Evolutionary conservation across 1,140 invertebrate genomes (phyloP), one percentile per base, ranked within the genome.

Genomic region (Micrasema minimum): DNA sequence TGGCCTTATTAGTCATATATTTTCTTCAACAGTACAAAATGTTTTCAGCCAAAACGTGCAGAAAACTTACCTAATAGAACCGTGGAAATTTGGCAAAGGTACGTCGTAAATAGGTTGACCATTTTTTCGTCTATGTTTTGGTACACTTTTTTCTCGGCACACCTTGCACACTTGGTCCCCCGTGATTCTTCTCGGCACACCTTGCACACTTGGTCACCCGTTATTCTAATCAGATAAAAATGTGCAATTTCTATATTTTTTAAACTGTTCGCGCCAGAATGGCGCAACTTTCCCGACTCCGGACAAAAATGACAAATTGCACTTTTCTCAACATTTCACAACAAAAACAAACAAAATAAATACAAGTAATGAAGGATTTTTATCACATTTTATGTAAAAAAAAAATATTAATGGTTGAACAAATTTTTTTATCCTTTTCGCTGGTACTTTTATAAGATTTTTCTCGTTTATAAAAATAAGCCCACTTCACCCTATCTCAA

Each of bases 61-160:
- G 20, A 2, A 20, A 45, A 23, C 73, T 75, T 71, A 75, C 73
- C 73, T 69, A 75, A 72, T 66, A 75, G 55, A 16, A 75, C 41
- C 18, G 73, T 57, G 10, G 73, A 75, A 37, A 75, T 43, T 45
- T 75, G 73, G 55, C 73, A 75, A 41, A 75, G 61, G 7, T 66
- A 66, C 9, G 73, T 66, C 12, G 69, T 72, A 12, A 75, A 71
- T 23, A 75, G 67, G 45, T 71, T 66, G 48, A 75, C 69, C 73
- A 75, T 75, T 75, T 75, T 51, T 62, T 64, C n/a, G 20, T 45
- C 26, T 18, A 46, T n/a, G 43, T 14, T 10, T 26, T 59, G n/a
- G 22, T 59, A 16, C 16, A 20, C 37, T 11, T 55, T 14, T 11
- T 14, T 23, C 18, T 31, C 10, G 51, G 26, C 26, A 48, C 16